Conservation (phyloP, 2,797 vertebrate species). For the Crypturellus tataupa region DNA sequence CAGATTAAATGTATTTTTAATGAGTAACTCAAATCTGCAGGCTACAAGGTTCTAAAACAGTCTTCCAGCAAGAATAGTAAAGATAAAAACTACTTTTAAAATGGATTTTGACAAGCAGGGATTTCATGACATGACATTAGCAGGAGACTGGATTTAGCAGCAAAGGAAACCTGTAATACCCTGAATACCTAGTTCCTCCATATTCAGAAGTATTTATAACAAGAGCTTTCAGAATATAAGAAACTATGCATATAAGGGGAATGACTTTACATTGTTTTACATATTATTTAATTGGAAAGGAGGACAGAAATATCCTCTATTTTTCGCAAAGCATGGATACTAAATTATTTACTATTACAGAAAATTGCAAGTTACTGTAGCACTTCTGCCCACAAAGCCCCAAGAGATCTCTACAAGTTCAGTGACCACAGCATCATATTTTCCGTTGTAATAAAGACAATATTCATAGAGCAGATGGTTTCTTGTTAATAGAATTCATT, state of each 20-base stretch:
- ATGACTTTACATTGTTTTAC: background rate
- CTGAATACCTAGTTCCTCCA: background rate
- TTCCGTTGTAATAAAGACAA: constrained; percentile 64
- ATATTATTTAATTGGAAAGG: background rate
- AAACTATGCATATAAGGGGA: background rate
- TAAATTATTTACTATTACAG: constrained; percentile 48
- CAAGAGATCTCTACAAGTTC: constrained; percentile 56
- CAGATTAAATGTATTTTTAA: constrained; percentile 25
- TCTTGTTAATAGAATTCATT: constrained; percentile 55
- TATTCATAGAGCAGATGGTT: constrained; percentile 56
- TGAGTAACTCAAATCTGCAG: background rate
- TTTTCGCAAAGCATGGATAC: background rate
- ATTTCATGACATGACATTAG: background rate
- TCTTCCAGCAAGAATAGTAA: background rate
- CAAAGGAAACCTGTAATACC: background rate
- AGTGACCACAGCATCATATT: constrained; percentile 51
- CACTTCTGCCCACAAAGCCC: constrained; percentile 55
- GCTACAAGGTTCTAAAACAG: background rate
- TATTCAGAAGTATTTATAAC: background rate
- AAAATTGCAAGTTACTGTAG: constrained; percentile 62
- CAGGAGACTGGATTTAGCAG: background rate
- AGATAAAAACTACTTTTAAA: background rate
- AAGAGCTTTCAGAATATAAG: background rate
- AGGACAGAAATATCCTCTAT: background rate
- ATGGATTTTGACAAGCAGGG: background rate